Evolutionary conservation across 2,888 invertebrate species (phyloP).

Genomic region (Microctonus brassicae): DNA sequence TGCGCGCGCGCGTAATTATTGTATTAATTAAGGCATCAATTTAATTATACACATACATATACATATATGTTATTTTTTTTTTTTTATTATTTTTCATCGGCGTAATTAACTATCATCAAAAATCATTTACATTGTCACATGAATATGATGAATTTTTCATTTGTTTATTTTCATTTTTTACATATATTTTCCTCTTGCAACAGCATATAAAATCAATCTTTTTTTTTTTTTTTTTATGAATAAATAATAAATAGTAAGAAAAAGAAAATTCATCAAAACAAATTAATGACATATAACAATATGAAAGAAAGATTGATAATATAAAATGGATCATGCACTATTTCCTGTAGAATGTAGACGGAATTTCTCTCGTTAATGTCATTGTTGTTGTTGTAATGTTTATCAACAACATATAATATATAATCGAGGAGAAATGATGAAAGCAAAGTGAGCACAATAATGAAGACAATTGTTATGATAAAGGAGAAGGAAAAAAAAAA

Average conservation of each 20-base stretch:
- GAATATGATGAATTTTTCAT: slow-evolving; percentile 10
- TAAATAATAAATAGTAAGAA: not conserved
- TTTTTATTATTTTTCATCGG: not conserved
- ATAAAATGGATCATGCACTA: not conserved
- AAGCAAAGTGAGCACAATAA: not conserved
- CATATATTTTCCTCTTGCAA: not conserved
- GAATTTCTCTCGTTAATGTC: not conserved
- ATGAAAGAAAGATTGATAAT: not conserved
- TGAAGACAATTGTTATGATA: not conserved
- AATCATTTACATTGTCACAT: slow-evolving; percentile 22
- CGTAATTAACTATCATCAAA: not conserved
- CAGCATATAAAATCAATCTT: not conserved
- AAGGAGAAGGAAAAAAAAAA: not conserved
- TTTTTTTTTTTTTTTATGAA: not conserved
- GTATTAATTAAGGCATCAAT: slow-evolving; percentile 22
- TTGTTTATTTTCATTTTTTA: not conserved
- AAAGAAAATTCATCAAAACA: not conserved
- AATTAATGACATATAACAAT: not conserved
- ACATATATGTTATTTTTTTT: not conserved
- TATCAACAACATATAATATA: not conserved
- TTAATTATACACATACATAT: slow-evolving; percentile 29
- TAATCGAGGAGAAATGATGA: not conserved
- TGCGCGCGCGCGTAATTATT: not conserved
- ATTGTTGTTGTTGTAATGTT: not conserved
- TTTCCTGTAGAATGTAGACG: slow-evolving; percentile 9